These are phyloP conservation scores for Atta cephalotes DNA, from an alignment of 1,140 invertebrate species.

Conservation along the genomic window DNA sequence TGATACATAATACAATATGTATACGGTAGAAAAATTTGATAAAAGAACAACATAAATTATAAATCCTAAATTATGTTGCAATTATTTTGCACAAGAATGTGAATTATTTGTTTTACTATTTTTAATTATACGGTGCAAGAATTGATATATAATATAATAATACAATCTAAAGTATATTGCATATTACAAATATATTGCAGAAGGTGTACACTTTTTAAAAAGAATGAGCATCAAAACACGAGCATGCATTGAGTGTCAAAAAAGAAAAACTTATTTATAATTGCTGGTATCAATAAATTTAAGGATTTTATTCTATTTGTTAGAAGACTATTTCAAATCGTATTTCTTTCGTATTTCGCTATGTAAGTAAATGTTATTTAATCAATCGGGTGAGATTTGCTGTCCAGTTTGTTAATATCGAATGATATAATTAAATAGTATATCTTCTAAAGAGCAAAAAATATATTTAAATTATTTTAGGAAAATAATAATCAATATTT, in stretches of 20 bases:
- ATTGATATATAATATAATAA: conserved; percentile 30
- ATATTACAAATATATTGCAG: neutral
- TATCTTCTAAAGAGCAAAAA: neutral
- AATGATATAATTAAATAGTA: neutral
- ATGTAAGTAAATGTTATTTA: neutral
- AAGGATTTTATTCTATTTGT: too few relatives aligned
- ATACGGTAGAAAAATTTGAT: neutral
- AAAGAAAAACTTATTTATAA: neutral
- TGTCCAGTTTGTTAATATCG: neutral
- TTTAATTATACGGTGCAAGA: neutral
- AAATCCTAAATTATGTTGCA: conserved; percentile 5
- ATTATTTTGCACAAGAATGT: neutral
- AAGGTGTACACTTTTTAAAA: conserved; percentile 9
- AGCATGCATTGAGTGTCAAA: neutral
- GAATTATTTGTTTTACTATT: neutral
- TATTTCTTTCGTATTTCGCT: neutral
- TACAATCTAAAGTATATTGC: conserved; percentile 37
- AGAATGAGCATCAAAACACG: neutral
- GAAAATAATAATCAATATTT: conserved; percentile 15
- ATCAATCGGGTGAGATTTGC: neutral
- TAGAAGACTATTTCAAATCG: neutral
- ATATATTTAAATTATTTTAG: neutral
- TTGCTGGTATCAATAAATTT: neutral
- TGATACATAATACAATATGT: neutral
- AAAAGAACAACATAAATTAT: neutral